These are phyloP conservation scores for Brotula barbata DNA, from an alignment of 2,797 vertebrate species.

Conservation along the genomic window DNA sequence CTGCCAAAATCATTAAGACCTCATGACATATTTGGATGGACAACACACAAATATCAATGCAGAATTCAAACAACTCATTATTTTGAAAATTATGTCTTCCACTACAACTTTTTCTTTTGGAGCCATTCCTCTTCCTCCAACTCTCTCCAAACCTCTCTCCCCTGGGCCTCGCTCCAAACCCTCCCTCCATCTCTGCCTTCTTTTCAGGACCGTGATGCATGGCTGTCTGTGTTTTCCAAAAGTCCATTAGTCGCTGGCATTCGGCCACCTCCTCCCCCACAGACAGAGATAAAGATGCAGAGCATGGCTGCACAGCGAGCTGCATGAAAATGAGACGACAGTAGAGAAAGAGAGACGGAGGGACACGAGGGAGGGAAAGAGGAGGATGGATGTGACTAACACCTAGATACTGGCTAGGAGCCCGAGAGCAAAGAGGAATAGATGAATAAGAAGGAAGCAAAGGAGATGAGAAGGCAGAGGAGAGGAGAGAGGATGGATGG, in stretches of 20 bases:
- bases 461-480: not conserved
- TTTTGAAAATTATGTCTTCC: not conserved
- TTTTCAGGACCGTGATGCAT: slow-evolving; percentile 71
- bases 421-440: slow-evolving; percentile 17
- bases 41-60: no score
- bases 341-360: slow-evolving; percentile 31
- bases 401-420: slow-evolving; percentile 37
- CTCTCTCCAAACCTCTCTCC: slow-evolving; percentile 36
- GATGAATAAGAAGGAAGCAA: slow-evolving; percentile 9
- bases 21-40: slow-evolving; percentile 1
- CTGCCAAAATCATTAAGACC: slow-evolving; percentile 1
- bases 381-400: slow-evolving; percentile 42
- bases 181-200: slow-evolving; percentile 38
- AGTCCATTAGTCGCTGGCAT: slow-evolving; percentile 80
- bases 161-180: slow-evolving; percentile 52
- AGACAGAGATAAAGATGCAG: slow-evolving; percentile 76
- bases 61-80: no score
- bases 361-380: slow-evolving; percentile 18
- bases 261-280: slow-evolving; percentile 66
- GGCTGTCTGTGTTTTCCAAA: slow-evolving; percentile 77
- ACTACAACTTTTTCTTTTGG: slow-evolving; percentile 24
- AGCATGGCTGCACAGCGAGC: slow-evolving; percentile 49
- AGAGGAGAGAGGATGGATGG: not conserved
- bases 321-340: slow-evolving; percentile 61
- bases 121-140: slow-evolving; percentile 25